phyloP scores from a whole-genome alignment of 2,888 invertebrate species.

The Rosalia funebris region DNA sequence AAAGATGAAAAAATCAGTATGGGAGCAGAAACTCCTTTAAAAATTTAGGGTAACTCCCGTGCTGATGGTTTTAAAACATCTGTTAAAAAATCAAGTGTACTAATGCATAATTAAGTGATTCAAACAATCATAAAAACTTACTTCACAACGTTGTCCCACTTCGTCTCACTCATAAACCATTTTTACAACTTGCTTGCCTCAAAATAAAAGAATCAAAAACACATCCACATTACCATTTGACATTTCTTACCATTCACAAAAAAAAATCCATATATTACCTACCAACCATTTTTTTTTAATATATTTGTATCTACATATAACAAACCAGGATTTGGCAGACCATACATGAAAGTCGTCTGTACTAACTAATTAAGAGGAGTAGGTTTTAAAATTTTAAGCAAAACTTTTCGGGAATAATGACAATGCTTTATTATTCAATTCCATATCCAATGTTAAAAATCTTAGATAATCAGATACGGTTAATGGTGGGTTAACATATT shows the following conservation, averaged over 20 bases:
- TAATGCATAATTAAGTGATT: slow-evolving; percentile 16
- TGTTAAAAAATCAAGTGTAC: slow-evolving; percentile 21
- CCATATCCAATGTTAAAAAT: too few relatives aligned
- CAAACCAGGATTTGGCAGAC: not conserved
- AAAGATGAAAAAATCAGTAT: too few relatives aligned
- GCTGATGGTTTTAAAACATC: not conserved
- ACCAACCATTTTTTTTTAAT: too few relatives aligned
- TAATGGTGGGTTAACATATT: too few relatives aligned
- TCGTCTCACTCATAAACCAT: slow-evolving; percentile 27
- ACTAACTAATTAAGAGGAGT: not conserved
- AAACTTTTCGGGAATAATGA: not conserved
- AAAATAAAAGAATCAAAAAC: slow-evolving; percentile 26
- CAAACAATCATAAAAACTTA: slow-evolving; percentile 28
- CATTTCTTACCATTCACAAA: slow-evolving; percentile 27
- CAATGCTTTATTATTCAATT: too few relatives aligned
- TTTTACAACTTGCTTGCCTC: slow-evolving; percentile 29
- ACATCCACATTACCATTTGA: slow-evolving; percentile 27
- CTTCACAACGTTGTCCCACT: slow-evolving; percentile 25
- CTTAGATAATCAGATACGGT: too few relatives aligned
- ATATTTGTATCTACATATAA: slow-evolving; percentile 5
- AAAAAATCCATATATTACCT: not conserved
- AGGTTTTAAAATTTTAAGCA: slow-evolving; percentile 8
- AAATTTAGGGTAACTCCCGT: not conserved
- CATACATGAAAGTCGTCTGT: slow-evolving; percentile 5
- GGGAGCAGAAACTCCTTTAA: slow-evolving; percentile 6